These are phyloP conservation scores for Stenopsyche tienmushanensis DNA, from an alignment of 1,140 invertebrate genomes.

Conservation along the genomic window DNA sequence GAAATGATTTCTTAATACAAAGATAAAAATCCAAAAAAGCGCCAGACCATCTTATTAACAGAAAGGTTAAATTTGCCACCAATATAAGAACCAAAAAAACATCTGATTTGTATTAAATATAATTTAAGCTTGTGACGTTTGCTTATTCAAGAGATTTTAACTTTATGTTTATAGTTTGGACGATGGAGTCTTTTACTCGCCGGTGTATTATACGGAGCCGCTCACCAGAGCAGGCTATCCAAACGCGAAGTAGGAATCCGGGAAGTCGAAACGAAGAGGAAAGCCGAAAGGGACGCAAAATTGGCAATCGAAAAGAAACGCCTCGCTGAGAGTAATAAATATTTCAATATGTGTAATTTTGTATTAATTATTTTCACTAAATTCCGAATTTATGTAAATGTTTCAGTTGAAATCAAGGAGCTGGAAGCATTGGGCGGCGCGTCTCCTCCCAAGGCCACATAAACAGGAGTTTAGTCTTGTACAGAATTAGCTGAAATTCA, in stretches of 20 bases:
- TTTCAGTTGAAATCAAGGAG: slow-evolving; percentile 10
- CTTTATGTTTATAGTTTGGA: slow-evolving; percentile 59
- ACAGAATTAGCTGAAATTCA: background rate
- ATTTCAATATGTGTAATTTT: background rate
- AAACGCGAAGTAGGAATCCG: slow-evolving; percentile 66
- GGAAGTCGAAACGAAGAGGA: slow-evolving; percentile 66
- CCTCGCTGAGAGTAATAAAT: slow-evolving; percentile 52
- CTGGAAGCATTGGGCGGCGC: background rate
- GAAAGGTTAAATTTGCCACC: too few species aligned
- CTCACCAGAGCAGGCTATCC: slow-evolving; percentile 66
- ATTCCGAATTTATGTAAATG: background rate
- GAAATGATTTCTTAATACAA: too few species aligned
- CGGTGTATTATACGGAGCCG: slow-evolving; percentile 69
- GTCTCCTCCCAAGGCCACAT: background rate
- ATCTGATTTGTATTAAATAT: too few species aligned
- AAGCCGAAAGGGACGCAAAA: slow-evolving; percentile 67
- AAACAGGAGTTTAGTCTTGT: too few species aligned
- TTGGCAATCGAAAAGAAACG: slow-evolving; percentile 66
- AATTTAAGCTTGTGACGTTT: background rate
- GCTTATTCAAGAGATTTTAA: background rate
- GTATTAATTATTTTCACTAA: background rate
- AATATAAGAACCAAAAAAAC: too few species aligned
- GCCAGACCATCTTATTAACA: too few species aligned
- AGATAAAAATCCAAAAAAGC: too few species aligned
- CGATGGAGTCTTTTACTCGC: slow-evolving; percentile 69